Evolutionary conservation across 2,888 invertebrate species (phyloP), one percentile per base, ranked within the genome.

Genomic region (Monochamus alternatus): DNA sequence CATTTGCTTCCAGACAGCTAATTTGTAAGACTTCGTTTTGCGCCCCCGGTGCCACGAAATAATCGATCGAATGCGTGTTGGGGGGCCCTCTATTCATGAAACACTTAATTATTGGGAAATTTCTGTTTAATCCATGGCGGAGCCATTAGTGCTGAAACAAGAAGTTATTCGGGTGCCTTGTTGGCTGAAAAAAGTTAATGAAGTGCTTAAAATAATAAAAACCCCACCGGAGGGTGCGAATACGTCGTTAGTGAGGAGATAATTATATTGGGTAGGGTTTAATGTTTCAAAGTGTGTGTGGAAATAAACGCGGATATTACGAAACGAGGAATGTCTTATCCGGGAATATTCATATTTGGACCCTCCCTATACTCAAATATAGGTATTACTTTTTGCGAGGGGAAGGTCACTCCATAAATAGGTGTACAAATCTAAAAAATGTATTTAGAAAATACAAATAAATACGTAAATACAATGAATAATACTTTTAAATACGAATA

Each of bases 1-100:
- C 64, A 72, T 72, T 72, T 65, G 58, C 38, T 64, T 62, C 60
- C 66, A 44, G 66, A 73, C 66, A 73, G 47, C 59, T 59, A 59
- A 63, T 73, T 73, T 43, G 38, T 59, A 38, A 66, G 47, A 64
- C 59, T 47, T 64, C 55, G 60, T 66, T 59, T 73, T 66, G 59
- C 59, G 44, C 59, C 52, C 30, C 66, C 59, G 38, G 30, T 38
- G 38, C 68, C 43, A 58, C 22, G 52, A 68, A 68, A 68, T 68
- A 38, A 68, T 58, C 38, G 51, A 68, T 68, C 68, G 30, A 55
- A 66, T 55, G 58, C 59, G 58, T 68, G 59, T 43, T 59, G 8
- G 22, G 22, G 31, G 47, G 38, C 68, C 68, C 32, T 58, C 52
- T 32, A 52, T 32, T 32, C 66, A 66, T 55, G 38, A 14, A 55